These are phyloP conservation scores for Salpingus planirostris DNA, from an alignment of 2,888 invertebrate genomes.

Conservation along the genomic window DNA sequence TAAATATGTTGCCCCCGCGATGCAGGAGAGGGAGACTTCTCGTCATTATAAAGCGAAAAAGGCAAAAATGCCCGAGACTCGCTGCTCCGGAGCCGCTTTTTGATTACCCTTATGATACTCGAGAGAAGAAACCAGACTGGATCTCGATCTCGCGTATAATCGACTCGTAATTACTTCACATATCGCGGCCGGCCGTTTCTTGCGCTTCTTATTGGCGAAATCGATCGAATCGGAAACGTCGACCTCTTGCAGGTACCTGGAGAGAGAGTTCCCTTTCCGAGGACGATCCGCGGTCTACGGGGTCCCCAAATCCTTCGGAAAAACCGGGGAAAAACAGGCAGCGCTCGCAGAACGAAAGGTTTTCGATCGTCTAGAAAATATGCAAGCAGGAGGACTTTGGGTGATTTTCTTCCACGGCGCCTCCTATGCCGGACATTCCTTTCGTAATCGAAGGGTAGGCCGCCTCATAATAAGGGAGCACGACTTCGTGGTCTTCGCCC, in stretches of 20 bases:
- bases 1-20: too few species aligned
- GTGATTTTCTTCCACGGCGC: constrained; percentile 34
- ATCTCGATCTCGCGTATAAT: background rate
- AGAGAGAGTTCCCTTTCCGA: constrained; percentile 29
- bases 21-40: too few species aligned
- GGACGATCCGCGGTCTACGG: constrained; percentile 24
- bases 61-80: too few species aligned
- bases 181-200: too few species aligned
- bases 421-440: constrained; percentile 33
- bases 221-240: too few species aligned
- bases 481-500: constrained; percentile 35
- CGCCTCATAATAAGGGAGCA: constrained; percentile 37
- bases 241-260: constrained; percentile 32
- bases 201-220: too few species aligned
- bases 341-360: constrained; percentile 30
- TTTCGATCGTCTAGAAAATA: constrained; percentile 24
- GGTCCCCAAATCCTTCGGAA: constrained; percentile 29
- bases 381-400: constrained; percentile 28
- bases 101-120: too few species aligned
- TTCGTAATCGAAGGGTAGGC: constrained; percentile 31
- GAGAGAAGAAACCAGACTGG: too few species aligned
- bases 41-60: too few species aligned
- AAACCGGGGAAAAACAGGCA: constrained; percentile 31
- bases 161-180: background rate
- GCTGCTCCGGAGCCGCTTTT: too few species aligned